Percentiles rank a stretch among this genome's conserved stretches.
phyloP scores from a whole-genome alignment of 2,797 vertebrate species.

The Hemibagrus guttatus region DNA sequence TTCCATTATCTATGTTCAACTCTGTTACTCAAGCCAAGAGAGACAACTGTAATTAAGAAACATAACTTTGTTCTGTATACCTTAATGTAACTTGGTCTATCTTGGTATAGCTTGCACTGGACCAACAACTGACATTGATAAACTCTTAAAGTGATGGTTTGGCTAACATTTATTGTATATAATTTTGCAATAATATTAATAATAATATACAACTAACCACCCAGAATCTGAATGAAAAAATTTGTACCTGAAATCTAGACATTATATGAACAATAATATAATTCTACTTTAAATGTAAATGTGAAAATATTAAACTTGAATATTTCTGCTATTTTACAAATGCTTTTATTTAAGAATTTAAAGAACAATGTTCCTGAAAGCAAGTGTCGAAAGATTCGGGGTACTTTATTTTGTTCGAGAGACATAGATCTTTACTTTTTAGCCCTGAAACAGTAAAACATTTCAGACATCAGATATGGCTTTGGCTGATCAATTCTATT shows the following conservation, averaged over 20 bases:
- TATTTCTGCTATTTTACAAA: constrained; percentile 12
- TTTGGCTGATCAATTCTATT: not conserved
- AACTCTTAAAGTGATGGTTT: not conserved
- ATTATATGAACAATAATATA: constrained; percentile 11
- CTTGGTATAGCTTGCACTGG: not conserved
- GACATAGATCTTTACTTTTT: not conserved
- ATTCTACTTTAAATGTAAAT: constrained; percentile 4
- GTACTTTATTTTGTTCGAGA: not conserved
- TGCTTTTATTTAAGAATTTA: constrained; percentile 3
- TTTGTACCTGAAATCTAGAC: constrained; percentile 1
- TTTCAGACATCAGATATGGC: constrained; percentile 9
- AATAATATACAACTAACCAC: not conserved
- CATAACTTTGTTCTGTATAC: not conserved
- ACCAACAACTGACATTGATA: not conserved
- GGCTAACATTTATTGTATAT: not conserved
- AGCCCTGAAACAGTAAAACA: not conserved
- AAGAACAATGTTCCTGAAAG: not conserved
- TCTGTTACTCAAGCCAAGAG: constrained; percentile 14
- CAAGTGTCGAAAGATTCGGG: not conserved
- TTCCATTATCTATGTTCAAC: not conserved
- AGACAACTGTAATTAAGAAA: not conserved
- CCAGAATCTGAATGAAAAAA: not conserved
- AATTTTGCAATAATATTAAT: not conserved
- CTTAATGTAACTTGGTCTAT: not conserved
- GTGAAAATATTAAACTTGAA: not conserved